Evolutionary conservation across 1,140 invertebrate genomes (phyloP), one percentile per base, ranked within the genome.

Genomic region (Scaptomyza hsui): DNA sequence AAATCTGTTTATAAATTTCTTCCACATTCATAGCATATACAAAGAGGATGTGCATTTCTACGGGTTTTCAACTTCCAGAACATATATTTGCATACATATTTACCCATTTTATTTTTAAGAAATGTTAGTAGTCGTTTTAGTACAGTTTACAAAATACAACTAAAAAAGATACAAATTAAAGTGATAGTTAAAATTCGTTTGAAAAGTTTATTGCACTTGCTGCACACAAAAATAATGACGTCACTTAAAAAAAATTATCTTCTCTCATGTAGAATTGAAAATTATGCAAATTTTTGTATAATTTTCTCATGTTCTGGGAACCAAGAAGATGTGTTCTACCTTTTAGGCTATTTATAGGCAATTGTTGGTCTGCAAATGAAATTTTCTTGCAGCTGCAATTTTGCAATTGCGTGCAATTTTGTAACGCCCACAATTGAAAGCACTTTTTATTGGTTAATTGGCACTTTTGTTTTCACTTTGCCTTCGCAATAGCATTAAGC

Each of bases 261-360:
- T 26, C 2, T 29, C 39, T 24, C 9, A 53, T 13, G 47, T 24
- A 52, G 9, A 59, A 49, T 35, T n/a, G 15, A 67, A 68, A 76
- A 74, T 86, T 77, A 74, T 74, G 81, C 64, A 77, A 65, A 61
- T 63, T 48, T 63, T 56, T 45, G 35, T 57, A 29, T 42, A 53
- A 61, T 78, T 19, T 72, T 67, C 41, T 49, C 42, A 63, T 56
- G 60, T 63, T 64, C 52, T 51, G 45, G 61, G 42, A 26, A 68
- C 72, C 56, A 60, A 61, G 69, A 41, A 55, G 75, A 85, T 72
- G 44, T 49, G 57, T 52, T 60, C 45, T 62, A 77, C 77, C 81
- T 83, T 74, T 76, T 60, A 39, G 59, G 52, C 61, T 85, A 85
- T 85, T 88, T 81, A 81, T 85, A 85, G 81, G 57, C 59, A 51